phyloP scores from a whole-genome alignment of 1,140 invertebrate genomes.

The Probaryconus sp. region DNA sequence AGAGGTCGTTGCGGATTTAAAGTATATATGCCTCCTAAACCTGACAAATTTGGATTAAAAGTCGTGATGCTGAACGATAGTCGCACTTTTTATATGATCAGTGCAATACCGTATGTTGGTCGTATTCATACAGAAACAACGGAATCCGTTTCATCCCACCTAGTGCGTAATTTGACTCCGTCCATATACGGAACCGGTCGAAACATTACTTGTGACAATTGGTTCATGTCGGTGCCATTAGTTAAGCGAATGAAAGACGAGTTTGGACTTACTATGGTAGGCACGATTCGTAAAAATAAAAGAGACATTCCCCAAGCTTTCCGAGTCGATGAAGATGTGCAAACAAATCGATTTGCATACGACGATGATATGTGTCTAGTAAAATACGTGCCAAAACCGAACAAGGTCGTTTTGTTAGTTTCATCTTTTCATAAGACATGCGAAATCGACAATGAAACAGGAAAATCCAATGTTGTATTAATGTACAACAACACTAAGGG shows the following conservation, averaged over 20 bases:
- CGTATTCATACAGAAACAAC: neutral
- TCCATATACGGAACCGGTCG: slow-evolving; percentile 55
- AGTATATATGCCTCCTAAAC: slow-evolving; percentile 23
- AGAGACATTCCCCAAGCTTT: slow-evolving; percentile 62
- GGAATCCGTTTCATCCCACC: slow-evolving; percentile 7
- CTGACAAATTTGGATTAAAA: slow-evolving; percentile 47
- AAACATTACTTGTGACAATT: slow-evolving; percentile 71
- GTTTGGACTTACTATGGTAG: slow-evolving; percentile 55
- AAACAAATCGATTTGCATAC: slow-evolving; percentile 58
- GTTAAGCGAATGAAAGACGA: slow-evolving; percentile 10
- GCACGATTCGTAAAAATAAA: slow-evolving; percentile 72
- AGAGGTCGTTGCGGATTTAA: slow-evolving; percentile 12
- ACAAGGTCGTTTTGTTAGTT: slow-evolving; percentile 59
- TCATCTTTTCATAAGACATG: slow-evolving; percentile 26
- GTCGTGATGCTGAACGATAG: slow-evolving; percentile 47
- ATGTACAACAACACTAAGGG: slow-evolving; percentile 56
- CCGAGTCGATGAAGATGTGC: slow-evolving; percentile 13
- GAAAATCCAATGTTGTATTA: slow-evolving; percentile 69
- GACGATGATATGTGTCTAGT: slow-evolving; percentile 51
- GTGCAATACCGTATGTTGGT: slow-evolving; percentile 60
- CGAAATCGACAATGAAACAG: slow-evolving; percentile 42
- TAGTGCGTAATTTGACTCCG: slow-evolving; percentile 20
- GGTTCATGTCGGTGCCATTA: slow-evolving; percentile 61
- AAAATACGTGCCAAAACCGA: slow-evolving; percentile 63
- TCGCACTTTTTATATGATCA: slow-evolving; percentile 46